These are phyloP conservation scores for Sibirionetta formosa DNA, from an alignment of 2,797 vertebrate genomes.

Conservation along the genomic window DNA sequence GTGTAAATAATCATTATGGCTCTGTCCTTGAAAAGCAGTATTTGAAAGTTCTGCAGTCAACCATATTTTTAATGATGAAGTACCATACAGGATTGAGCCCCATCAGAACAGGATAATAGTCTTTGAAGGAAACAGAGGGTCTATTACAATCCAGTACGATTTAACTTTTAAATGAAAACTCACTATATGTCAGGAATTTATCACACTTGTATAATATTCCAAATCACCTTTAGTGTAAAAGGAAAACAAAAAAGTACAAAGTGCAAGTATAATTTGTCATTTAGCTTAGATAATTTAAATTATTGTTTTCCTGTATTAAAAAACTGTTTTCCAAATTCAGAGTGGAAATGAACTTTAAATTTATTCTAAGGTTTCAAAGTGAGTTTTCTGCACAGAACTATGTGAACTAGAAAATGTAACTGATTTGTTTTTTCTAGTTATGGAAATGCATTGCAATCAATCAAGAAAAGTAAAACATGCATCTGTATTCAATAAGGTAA, in stretches of 20 bases:
- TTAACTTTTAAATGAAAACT: slow-evolving; percentile 9
- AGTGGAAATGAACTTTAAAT: slow-evolving; percentile 30
- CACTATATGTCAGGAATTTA: neutral
- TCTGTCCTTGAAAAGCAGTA: neutral
- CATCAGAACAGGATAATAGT: neutral
- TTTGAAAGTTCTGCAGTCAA: neutral
- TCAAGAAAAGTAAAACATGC: neutral
- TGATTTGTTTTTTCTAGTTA: neutral
- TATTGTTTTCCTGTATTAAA: slow-evolving; percentile 9
- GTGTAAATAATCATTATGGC: slow-evolving; percentile 5
- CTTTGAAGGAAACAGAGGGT: neutral
- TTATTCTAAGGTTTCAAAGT: neutral
- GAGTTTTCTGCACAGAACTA: slow-evolving; percentile 15
- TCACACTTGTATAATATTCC: neutral
- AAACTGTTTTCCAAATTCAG: neutral
- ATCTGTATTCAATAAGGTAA: neutral
- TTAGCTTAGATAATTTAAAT: slow-evolving; percentile 40
- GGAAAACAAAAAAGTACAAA: neutral
- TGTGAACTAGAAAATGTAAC: slow-evolving; percentile 50
- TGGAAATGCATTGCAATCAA: neutral
- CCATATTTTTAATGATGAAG: neutral
- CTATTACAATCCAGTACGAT: neutral
- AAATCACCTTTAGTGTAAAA: neutral
- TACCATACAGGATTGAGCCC: neutral
- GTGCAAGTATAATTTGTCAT: slow-evolving; percentile 27